Conservation (phyloP, 2,113 vertebrate species). For the Candoia aspera region DNA sequence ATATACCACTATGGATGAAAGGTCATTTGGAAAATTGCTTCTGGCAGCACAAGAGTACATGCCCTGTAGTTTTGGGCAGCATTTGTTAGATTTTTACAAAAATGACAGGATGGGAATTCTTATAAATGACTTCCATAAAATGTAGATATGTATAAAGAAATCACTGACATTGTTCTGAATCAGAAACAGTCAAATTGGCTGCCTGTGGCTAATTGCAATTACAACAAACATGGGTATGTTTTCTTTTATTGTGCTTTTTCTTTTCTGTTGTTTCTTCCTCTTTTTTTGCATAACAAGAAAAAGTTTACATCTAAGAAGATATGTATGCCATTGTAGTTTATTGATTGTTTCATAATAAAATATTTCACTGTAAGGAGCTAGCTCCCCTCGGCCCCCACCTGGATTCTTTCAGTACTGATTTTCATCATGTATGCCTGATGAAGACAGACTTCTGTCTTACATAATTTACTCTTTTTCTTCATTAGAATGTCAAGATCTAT, state of each 20-base stretch:
- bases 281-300: background rate
- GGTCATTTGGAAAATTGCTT: constrained; percentile 24
- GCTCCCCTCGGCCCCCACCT: background rate
- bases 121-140: constrained; percentile 14
- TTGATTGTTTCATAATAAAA: background rate
- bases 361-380: background rate
- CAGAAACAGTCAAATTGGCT: constrained; percentile 44
- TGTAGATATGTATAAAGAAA: constrained; percentile 43
- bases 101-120: constrained; percentile 1
- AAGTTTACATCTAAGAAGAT: background rate
- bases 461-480: background rate
- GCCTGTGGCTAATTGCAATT: constrained; percentile 57
- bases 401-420: background rate
- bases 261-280: background rate
- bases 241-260: background rate
- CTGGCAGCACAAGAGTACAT: constrained; percentile 1
- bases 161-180: constrained; percentile 48
- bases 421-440: background rate
- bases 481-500: background rate
- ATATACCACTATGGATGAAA: background rate
- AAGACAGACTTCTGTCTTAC: background rate
- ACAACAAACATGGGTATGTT: background rate
- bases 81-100: background rate
- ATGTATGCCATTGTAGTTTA: background rate
- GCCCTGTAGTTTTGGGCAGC: constrained; percentile 4